A percentile compares a stretch with the other conserved stretches of the same genome.
Conservation (phyloP, 2,797 vertebrate genomes). For the Margarornis squamiger region DNA sequence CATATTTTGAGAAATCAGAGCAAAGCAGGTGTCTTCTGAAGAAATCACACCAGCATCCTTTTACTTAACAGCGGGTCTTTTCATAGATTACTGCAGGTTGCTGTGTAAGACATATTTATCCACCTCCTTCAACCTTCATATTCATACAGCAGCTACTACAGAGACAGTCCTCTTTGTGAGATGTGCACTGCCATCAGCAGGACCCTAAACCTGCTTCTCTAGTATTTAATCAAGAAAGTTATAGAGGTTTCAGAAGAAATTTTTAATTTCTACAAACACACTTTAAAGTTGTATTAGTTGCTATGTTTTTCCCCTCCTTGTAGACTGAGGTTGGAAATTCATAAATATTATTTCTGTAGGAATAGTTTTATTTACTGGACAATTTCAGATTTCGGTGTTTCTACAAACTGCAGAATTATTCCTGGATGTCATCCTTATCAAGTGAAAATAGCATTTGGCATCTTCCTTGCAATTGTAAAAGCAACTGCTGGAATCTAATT, state of each 20-base stretch:
- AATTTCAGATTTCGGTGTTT: not conserved
- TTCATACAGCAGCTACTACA: not conserved
- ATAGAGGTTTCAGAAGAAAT: not conserved
- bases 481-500: not conserved
- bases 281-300: not conserved
- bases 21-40: not conserved
- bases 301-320: not conserved
- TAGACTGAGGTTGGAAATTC: not conserved
- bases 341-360: not conserved
- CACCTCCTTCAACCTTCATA: not conserved
- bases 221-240: not conserved
- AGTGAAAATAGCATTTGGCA: not conserved
- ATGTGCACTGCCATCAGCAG: not conserved
- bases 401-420: not conserved
- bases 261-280: not conserved
- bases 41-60: not conserved
- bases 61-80: not conserved
- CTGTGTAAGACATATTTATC: not conserved
- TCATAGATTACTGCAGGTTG: not conserved
- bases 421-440: not conserved
- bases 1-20: not conserved
- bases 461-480: not conserved
- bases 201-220: not conserved
- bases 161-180: not conserved
- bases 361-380: not conserved